Evolutionary conservation across 1,140 invertebrate species (phyloP), one percentile per base, ranked within the genome.

Genomic region (Papilio glaucus): DNA sequence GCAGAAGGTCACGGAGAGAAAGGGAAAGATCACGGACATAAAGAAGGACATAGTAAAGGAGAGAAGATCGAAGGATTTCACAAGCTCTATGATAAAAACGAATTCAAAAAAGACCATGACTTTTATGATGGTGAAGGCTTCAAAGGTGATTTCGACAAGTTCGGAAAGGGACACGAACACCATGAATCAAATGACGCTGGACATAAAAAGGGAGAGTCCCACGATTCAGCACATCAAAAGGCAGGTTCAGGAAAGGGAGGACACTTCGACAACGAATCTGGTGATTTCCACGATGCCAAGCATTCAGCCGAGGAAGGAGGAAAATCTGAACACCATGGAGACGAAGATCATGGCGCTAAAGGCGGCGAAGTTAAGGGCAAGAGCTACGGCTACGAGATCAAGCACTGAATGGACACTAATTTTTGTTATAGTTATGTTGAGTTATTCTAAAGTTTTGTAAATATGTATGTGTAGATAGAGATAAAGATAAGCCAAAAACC

Each of bases 51-150:
- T 84, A 94, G 94, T 77, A 95, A 96, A 84, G 95, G 95, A 6
- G 94, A 94, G 71, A 95, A 94, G 78, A 94, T 94, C 33, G 95
- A 93, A 15, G 95, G 95, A 74, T 96, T 94, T 90, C 95, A 96
- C 88, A 96, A 96, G 76, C 93, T 95, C 42, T 96, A 95, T 82
- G 94, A 94, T 83, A 96, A 96, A 80, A 94, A 96, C 82, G 95
- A 96, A 85, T 95, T 94, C 90, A 95, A 96, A 82, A 96, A 96
- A 85, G 94, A 96, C 77, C 94, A 95, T 62, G 94, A 94, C 74
- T 96, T 96, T 92, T 96, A 96, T 84, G 95, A 96, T 84, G 94
- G 95, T 72, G 93, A 93, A 15, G 93, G 95, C 81, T 90, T 94
- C 37, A 93, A 94, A 76, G 95, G 95, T 21, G 88, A 94, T 75